Conservation (phyloP, 2,113 vertebrate species). For the Paramormyrops kingsleyae region DNA sequence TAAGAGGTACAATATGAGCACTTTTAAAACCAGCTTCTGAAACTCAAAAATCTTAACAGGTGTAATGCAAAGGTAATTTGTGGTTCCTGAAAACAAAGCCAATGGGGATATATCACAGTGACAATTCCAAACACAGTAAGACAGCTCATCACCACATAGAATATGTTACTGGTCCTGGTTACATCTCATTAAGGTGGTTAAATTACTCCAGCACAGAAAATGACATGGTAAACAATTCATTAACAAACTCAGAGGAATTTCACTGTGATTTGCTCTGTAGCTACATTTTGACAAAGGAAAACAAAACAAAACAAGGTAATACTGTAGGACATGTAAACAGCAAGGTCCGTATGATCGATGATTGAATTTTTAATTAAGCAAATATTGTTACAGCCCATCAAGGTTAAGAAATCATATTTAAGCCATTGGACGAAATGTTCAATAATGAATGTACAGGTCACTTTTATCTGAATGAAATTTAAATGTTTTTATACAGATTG, state of each 20-base stretch:
- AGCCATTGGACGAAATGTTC: neutral
- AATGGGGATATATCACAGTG: neutral
- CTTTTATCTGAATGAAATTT: neutral
- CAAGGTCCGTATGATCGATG: neutral
- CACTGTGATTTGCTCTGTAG: neutral
- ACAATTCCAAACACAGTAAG: neutral
- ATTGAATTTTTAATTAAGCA: neutral
- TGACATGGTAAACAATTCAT: slow-evolving; percentile 8
- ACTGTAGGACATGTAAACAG: neutral
- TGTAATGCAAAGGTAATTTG: neutral
- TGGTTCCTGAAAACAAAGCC: neutral
- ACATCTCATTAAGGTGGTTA: slow-evolving; percentile 11
- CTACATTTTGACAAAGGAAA: neutral
- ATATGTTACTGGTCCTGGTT: neutral
- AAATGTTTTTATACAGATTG: neutral
- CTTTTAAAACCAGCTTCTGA: neutral
- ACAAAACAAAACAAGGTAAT: neutral
- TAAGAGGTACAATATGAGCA: neutral
- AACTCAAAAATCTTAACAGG: neutral
- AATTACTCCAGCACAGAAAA: neutral
- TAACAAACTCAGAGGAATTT: neutral
- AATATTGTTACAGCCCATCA: neutral
- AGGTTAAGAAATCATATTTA: neutral
- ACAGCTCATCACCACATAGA: neutral
- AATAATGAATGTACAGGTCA: neutral